Evolutionary conservation across 2,888 invertebrate genomes (phyloP).

Genomic region (Leptinotarsa rubiginosa): DNA sequence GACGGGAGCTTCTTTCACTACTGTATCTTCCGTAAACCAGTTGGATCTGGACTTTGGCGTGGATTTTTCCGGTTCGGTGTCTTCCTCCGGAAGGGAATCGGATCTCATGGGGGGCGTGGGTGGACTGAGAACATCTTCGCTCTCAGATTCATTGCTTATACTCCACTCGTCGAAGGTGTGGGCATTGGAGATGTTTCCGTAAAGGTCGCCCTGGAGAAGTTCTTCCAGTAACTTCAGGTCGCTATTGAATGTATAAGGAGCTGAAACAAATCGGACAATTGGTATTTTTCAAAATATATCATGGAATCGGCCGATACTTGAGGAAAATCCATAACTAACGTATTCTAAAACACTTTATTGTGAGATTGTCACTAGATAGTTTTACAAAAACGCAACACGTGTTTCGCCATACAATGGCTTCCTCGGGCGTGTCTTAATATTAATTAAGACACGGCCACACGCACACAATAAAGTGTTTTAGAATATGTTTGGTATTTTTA

Average conservation of each 20-base stretch:
- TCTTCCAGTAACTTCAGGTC: constrained; percentile 71
- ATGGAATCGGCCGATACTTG: no score
- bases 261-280: constrained; percentile 23
- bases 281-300: neutral
- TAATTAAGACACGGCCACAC: no score
- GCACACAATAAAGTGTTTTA: no score
- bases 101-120: constrained; percentile 74
- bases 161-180: constrained; percentile 66
- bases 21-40: constrained; percentile 54
- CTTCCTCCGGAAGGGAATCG: constrained; percentile 73
- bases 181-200: constrained; percentile 70
- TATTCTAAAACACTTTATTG: no score
- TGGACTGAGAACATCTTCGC: constrained; percentile 64
- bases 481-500: neutral
- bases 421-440: no score
- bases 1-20: constrained; percentile 27
- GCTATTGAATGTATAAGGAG: constrained; percentile 31
- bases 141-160: constrained; percentile 67
- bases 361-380: no score
- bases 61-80: constrained; percentile 55
- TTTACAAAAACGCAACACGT: no score
- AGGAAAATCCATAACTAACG: no score
- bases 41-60: constrained; percentile 54
- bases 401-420: no score
- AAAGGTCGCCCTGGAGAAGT: constrained; percentile 76